Base-by-base conservation (phyloP, 2,797 vertebrate genomes). In the Anolis apletophallus region DNA sequence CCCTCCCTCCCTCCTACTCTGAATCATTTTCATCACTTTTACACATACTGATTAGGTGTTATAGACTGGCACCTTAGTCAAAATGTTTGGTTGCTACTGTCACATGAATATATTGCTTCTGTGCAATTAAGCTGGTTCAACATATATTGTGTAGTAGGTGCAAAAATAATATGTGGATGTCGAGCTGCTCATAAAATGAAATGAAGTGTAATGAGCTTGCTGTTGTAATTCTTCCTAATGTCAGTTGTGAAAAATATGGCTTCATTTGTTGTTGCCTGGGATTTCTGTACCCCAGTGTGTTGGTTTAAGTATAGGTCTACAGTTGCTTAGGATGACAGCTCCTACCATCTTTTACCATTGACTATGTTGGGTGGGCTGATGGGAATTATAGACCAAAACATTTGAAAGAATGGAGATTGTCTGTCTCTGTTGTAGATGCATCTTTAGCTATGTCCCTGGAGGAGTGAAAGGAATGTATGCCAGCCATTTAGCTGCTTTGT, bases 191-290 rank as follows among this genome's bases (percentile, higher is more conserved):
- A 16, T 71, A 71, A n/a, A 80, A n/a, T 64, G 46, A 16, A 3
- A 14, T 68, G 14, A n/a, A 52, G 16, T 73, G 34, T 59, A 72
- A 26, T 14, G 40, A 57, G 55, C 52, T 79, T 21, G 3, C 17
- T 59, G 21, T 40, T 34, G 12, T 72, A 59, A 14, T 77, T 85
- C 12, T 84, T 16, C 29, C 50, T 46, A 76, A 46, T 23, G 71
- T 3, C 14, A 7, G 13, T 69, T 71, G 11, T 34, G 34, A 68
- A 75, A 40, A 81, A 23, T 4, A 54, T 34, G 12, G 14, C 64
- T 83, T 81, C 8, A 21, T 87, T 71, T 82, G 36, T 34, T 68
- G 6, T 59, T 79, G 46, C 32, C 50, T 86, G 59, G 7, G 23
- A 81, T 5, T 3, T 29, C 19, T 21, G 68, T 23, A 21, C 36